phyloP scores from a whole-genome alignment of 2,797 vertebrate species.

The Spea hammondii region DNA sequence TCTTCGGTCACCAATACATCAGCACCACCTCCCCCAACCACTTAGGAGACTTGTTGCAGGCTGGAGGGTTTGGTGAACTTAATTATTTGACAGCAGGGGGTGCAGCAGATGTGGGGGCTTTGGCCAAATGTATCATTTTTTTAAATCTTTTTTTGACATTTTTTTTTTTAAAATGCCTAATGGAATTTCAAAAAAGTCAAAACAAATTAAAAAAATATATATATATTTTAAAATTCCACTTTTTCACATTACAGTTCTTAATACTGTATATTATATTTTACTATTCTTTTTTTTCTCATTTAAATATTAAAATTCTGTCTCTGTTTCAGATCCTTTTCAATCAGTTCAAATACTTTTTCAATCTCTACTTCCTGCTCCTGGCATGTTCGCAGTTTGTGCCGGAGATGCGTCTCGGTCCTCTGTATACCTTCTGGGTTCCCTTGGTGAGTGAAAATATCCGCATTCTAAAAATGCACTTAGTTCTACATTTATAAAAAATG shows the following conservation, averaged over 20 bases:
- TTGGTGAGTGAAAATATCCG: slow-evolving; percentile 78
- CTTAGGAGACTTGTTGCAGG: neutral
- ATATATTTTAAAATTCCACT: neutral
- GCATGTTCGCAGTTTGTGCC: slow-evolving; percentile 96
- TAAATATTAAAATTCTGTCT: neutral
- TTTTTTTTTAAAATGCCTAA: no score
- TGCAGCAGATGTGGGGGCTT: slow-evolving; percentile 18
- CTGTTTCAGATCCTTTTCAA: slow-evolving; percentile 85
- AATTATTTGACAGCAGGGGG: neutral
- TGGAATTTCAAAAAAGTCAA: no score
- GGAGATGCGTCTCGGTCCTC: slow-evolving; percentile 87
- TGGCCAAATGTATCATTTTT: slow-evolving; percentile 11
- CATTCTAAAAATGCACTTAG: neutral
- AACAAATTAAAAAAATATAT: neutral
- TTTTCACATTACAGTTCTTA: no score
- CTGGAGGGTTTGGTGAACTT: neutral
- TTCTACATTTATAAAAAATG: no score
- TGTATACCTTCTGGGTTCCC: slow-evolving; percentile 98
- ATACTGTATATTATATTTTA: neutral
- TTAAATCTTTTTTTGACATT: slow-evolving; percentile 2
- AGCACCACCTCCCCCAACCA: neutral
- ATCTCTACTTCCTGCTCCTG: slow-evolving; percentile 93
- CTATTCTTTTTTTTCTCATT: neutral
- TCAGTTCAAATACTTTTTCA: slow-evolving; percentile 99
- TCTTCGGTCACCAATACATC: neutral